phyloP scores from a whole-genome alignment of 2,888 invertebrate species.

The Drosophila neotestacea region DNA sequence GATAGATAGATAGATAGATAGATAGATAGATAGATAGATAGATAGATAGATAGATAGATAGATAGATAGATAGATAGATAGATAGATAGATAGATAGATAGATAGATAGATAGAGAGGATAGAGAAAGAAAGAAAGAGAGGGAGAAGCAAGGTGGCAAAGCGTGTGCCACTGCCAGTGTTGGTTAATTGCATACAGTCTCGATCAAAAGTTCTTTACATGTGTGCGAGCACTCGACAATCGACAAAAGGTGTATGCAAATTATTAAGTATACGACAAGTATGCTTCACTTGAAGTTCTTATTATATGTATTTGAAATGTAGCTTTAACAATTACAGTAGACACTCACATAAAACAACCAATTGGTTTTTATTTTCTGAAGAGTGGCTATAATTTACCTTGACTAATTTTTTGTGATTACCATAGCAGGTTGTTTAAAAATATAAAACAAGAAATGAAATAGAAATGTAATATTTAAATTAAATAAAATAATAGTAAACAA shows the following conservation, averaged over 20 bases:
- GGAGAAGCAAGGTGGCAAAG: no score
- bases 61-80: not conserved
- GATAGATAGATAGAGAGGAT: no score
- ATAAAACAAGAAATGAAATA: no score
- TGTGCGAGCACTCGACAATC: slow-evolving; percentile 11
- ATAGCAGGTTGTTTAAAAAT: no score
- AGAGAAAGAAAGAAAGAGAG: no score
- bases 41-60: no score
- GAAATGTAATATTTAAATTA: no score
- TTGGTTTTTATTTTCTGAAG: no score
- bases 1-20: not conserved
- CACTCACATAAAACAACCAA: not conserved
- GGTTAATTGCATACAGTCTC: slow-evolving; percentile 12
- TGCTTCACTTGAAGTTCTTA: slow-evolving; percentile 10
- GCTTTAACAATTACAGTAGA: slow-evolving; percentile 15
- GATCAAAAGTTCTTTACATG: not conserved
- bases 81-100: not conserved
- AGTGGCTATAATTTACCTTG: no score
- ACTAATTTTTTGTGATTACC: no score
- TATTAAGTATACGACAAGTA: slow-evolving; percentile 31
- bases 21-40: no score
- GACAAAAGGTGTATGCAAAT: slow-evolving; percentile 11
- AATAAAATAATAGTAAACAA: no score
- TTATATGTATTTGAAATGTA: not conserved
- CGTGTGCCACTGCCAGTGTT: not conserved